Conservation (phyloP, 2,113 vertebrate genomes). For the Siniperca chuatsi region DNA sequence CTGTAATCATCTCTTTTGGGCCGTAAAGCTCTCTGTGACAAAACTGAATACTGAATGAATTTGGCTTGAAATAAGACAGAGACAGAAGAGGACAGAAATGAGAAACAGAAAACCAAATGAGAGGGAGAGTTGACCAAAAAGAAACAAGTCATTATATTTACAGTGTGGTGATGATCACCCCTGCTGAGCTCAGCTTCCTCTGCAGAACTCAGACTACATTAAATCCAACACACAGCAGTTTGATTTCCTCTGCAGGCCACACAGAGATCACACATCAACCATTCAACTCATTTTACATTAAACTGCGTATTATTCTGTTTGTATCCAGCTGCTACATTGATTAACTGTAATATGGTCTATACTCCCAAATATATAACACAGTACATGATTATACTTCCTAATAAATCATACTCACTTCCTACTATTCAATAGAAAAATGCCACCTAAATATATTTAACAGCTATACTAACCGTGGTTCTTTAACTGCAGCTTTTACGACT, state of each 20-base stretch:
- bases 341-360: background rate
- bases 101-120: background rate
- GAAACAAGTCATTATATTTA: background rate
- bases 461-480: background rate
- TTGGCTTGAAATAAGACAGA: constrained; percentile 9
- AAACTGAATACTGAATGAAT: constrained; percentile 23
- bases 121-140: background rate
- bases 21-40: background rate
- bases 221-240: background rate
- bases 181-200: constrained; percentile 10
- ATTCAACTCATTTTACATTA: background rate
- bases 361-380: background rate
- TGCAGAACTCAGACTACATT: constrained; percentile 16
- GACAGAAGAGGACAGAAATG: background rate
- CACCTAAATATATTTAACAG: background rate
- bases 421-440: background rate
- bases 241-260: constrained; percentile 23
- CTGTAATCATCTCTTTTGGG: constrained; percentile 21
- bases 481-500: background rate
- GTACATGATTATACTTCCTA: background rate
- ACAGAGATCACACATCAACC: constrained; percentile 13
- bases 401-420: background rate
- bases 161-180: background rate
- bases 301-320: constrained; percentile 9
- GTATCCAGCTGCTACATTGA: constrained; percentile 1